Base-by-base conservation (phyloP, 30 jellyfish, hydroid and myxozoan genomes). In the Hydractinia symbiolongicarpus region DNA sequence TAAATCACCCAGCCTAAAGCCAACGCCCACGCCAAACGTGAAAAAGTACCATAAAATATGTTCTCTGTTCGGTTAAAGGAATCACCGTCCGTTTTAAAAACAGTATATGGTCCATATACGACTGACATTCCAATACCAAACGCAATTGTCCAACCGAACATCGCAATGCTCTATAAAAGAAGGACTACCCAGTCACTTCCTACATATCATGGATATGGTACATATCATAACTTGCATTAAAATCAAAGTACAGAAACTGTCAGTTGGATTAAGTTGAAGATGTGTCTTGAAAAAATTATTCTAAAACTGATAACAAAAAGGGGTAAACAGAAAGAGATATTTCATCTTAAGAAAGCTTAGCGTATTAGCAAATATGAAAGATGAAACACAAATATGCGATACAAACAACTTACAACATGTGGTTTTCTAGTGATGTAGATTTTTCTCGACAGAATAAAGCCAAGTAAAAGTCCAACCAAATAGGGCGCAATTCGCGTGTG, bases 21-120 rank as follows among this genome's bases (percentile, higher is more conserved):
- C 5, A 81, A 72, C 5, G 88, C 95, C 97, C 97, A 90, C 10
- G 93, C 90, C 66, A 84, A 82, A 7, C 97, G 95, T 73, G 95
- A 83, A 66, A 90, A 90, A 10, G 95, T 64, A 8, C 95, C 97
- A 85, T 90, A 90, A 21, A 85, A 54, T n/a, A 90, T 70, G 61
- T 90, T 90, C 56, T 84, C 95, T 15, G 76, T 74, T 64, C 19
- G 54, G 8, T 86, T 81, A 68, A 90, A 84, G 6, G 92, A 93
- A 11, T 76, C 55, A n/a, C 96, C 96, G 15, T 86, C 94, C 51
- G 7, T 61, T 66, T 54, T 79, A 76, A 89, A 89, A 0, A 51
- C 75, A 15, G 94, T 54, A 85, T 83, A 89, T 17, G 96, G 94
- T 4, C 97, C 97, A 76, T 83, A 90, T 19, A 80, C 70, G n/a